Conservation (phyloP, 1,140 invertebrate genomes). For the Hyles vespertilio region DNA sequence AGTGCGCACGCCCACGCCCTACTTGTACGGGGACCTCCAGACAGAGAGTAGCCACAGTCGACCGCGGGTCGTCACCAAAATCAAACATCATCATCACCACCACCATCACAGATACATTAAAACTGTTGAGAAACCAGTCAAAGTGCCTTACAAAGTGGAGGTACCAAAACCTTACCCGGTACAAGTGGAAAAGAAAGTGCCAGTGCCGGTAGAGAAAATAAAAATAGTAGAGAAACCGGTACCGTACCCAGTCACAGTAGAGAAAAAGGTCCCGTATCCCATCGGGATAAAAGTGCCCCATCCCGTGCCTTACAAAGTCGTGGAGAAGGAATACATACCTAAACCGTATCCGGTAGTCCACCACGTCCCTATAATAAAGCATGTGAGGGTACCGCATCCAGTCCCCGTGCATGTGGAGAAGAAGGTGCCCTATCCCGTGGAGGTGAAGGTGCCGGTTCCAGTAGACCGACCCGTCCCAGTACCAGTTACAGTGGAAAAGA, state of each 20-base stretch:
- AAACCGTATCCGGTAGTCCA: conserved; percentile 79
- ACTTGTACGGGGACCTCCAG: conserved; percentile 37
- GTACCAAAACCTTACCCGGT: conserved; percentile 76
- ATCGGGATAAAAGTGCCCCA: conserved; percentile 78
- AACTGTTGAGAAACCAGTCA: conserved; percentile 75
- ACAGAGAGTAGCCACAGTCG: conserved; percentile 36
- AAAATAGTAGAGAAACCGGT: conserved; percentile 80
- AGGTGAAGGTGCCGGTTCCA: conserved; percentile 59
- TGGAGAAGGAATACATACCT: conserved; percentile 72
- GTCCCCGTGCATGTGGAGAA: conserved; percentile 76
- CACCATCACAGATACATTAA: conserved; percentile 79
- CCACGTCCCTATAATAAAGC: conserved; percentile 67
- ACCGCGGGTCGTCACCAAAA: conserved; percentile 64
- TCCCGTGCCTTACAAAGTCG: conserved; percentile 70
- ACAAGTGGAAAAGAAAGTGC: conserved; percentile 79
- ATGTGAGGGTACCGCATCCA: conserved; percentile 72
- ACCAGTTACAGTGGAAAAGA: conserved; percentile 71
- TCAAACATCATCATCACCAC: conserved; percentile 79
- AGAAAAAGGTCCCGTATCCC: conserved; percentile 80
- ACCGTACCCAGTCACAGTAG: conserved; percentile 78
- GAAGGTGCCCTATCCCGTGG: conserved; percentile 70
- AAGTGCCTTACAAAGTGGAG: conserved; percentile 67
- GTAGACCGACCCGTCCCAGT: conserved; percentile 74
- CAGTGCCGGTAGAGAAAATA: conserved; percentile 79
- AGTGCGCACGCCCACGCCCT: conserved; percentile 19